Evolutionary conservation across 2,888 invertebrate genomes (phyloP).

Genomic region (Crepidodera aurea): DNA sequence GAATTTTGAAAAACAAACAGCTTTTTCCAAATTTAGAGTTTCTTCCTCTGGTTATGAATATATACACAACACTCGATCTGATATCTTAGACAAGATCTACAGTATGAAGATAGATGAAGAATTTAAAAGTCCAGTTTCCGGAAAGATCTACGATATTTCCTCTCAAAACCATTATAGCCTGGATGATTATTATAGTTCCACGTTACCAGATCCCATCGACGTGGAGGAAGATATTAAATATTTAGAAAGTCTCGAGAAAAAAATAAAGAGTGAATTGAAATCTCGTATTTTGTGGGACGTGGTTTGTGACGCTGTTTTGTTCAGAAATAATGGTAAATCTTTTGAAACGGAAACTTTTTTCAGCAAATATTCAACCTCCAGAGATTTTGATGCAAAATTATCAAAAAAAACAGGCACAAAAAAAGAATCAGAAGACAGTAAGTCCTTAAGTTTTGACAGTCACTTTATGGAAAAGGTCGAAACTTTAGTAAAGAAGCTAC

Average conservation of each 20-base stretch:
- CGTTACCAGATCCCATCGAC: conserved; percentile 40
- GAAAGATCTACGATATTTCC: conserved; percentile 37
- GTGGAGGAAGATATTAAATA: conserved; percentile 38
- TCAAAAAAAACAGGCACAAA: not conserved
- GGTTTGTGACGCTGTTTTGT: conserved; percentile 44
- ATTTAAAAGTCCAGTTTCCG: conserved; percentile 38
- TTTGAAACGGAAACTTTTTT: conserved; percentile 1
- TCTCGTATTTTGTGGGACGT: conserved; percentile 40
- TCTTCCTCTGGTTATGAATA: conserved; percentile 40
- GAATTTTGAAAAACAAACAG: conserved; percentile 9
- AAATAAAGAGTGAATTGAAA: conserved; percentile 30
- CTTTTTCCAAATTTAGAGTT: conserved; percentile 39
- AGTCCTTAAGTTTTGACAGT: not conserved
- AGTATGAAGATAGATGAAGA: conserved; percentile 30
- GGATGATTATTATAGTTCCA: conserved; percentile 9
- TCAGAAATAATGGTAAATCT: not conserved
- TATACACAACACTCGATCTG: conserved; percentile 33
- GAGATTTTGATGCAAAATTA: not conserved
- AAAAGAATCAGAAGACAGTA: not conserved
- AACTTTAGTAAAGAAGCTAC: not conserved
- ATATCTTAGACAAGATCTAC: conserved; percentile 32
- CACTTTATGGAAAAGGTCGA: not conserved
- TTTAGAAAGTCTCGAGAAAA: conserved; percentile 33
- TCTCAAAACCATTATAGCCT: conserved; percentile 18
- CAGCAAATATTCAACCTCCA: not conserved